Evolutionary conservation across 2,797 vertebrate species (phyloP), one percentile per base, ranked within the genome.

Genomic region (Echiichthys vipera): DNA sequence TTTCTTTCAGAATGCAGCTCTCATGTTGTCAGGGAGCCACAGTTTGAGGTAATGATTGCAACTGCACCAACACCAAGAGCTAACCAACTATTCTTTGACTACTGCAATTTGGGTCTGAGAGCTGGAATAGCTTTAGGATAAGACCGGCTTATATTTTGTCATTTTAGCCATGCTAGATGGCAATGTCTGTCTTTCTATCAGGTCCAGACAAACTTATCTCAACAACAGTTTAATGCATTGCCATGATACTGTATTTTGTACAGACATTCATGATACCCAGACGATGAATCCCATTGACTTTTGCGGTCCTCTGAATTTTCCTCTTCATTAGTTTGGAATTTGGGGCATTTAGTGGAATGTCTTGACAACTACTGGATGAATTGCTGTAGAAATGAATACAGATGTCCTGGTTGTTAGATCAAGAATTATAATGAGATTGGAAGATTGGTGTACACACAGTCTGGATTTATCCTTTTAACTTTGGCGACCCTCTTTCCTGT

Each of bases 1-100:
- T 42, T 5, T 54, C 12, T 49, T 27, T 46, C 17, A 24, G 40
- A 25, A 47, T 30, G 47, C 63, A 40, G 46, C 56, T 42, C 46
- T 65, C 13, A 18, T 61, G 30, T 11, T 58, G 56, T 50, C 42
- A 71, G 37, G 50, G 53, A 46, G 55, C 29, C 18, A 2, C 39
- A 25, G 36, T 49, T 59, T 42, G 47, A 61, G 25, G 17, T 40
- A 20, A 36, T 54, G 57, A 71, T 39, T 32, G 53, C 30, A 42
- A 2, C 43, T 64, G 18, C 53, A 39, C 25, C 14, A 2, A 15
- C 6, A 4, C 12, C 13, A 5, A 61, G 20, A 65, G 43, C 45
- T 11, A 43, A 13, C 10, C 69, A 50, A 30, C 59, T 29, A 58
- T 39, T 64, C 15, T 3, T 2, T 49, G 55, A 51, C 25, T 20